A percentile compares a stretch with the other conserved stretches of the same genome.
Evolutionary conservation across 2,888 invertebrate species (phyloP).

Genomic region (Yponomeuta malinellus): DNA sequence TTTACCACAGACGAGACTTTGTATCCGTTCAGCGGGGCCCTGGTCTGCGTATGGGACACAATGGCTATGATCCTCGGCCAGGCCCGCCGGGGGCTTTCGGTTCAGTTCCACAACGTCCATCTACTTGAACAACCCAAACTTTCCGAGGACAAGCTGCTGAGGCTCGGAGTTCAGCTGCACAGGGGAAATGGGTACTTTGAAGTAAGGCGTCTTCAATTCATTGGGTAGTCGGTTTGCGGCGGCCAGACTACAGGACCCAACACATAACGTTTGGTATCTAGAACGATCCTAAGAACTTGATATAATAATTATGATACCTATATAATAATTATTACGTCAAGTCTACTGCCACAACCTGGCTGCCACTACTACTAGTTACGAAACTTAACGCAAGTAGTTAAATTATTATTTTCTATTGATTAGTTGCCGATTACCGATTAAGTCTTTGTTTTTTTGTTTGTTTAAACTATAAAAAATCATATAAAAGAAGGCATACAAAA

Average conservation of each 20-base stretch:
- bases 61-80: slow-evolving; percentile 6
- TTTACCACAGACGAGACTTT: background rate
- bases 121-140: slow-evolving; percentile 4
- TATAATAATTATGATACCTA: background rate
- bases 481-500: too few species aligned
- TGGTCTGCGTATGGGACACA: slow-evolving; percentile 13
- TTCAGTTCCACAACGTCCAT: slow-evolving; percentile 10
- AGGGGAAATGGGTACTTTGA: slow-evolving; percentile 15
- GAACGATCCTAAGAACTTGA: too few species aligned
- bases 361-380: too few species aligned
- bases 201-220: background rate
- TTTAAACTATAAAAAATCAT: too few species aligned
- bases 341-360: too few species aligned
- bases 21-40: slow-evolving; percentile 14
- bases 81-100: slow-evolving; percentile 1
- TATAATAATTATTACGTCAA: too few species aligned
- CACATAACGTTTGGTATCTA: background rate
- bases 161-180: slow-evolving; percentile 5
- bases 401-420: too few species aligned
- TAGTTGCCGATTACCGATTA: background rate
- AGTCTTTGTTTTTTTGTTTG: too few species aligned
- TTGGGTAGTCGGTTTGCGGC: background rate
- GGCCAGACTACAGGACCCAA: background rate
- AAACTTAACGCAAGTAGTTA: background rate
- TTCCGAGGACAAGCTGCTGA: background rate